Percentiles rank a stretch among this genome's conserved stretches.
Evolutionary conservation across 1,140 invertebrate genomes (phyloP).

Genomic region (Druon quercuslanigerum): DNA sequence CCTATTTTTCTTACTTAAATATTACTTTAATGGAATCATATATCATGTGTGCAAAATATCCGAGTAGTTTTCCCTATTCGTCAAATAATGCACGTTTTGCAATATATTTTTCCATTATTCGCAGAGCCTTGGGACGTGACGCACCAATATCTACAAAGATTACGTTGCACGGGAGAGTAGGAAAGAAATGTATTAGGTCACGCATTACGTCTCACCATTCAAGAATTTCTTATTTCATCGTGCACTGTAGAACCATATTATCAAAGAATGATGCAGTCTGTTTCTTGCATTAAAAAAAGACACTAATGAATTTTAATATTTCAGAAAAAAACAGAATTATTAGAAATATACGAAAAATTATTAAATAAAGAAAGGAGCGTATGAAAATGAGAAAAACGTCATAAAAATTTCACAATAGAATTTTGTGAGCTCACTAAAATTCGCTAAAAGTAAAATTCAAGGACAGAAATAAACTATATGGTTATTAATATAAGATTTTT

Average conservation of each 20-base stretch:
- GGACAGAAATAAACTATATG: too few species aligned
- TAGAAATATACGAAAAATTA: too few species aligned
- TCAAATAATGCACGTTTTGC: conserved; percentile 5
- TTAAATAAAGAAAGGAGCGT: too few species aligned
- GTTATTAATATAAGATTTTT: too few species aligned
- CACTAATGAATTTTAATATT: not conserved
- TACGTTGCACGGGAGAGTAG: conserved; percentile 10
- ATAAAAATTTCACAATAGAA: too few species aligned
- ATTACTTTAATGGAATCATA: not conserved
- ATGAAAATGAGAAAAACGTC: too few species aligned
- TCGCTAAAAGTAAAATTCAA: too few species aligned
- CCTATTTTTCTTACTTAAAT: not conserved
- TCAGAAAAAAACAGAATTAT: not conserved
- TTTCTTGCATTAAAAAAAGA: not conserved
- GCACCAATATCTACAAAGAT: conserved; percentile 19
- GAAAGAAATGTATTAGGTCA: conserved; percentile 27
- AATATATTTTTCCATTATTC: conserved; percentile 26
- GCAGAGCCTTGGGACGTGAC: conserved; percentile 14
- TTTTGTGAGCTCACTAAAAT: too few species aligned
- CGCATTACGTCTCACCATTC: conserved; percentile 1
- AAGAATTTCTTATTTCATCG: conserved; percentile 10
- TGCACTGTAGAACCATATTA: conserved; percentile 9
- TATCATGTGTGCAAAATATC: not conserved
- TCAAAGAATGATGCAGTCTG: conserved; percentile 1
- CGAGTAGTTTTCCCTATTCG: conserved; percentile 14